phyloP scores from a whole-genome alignment of 2,797 vertebrate species.

The Danio kyathit region DNA sequence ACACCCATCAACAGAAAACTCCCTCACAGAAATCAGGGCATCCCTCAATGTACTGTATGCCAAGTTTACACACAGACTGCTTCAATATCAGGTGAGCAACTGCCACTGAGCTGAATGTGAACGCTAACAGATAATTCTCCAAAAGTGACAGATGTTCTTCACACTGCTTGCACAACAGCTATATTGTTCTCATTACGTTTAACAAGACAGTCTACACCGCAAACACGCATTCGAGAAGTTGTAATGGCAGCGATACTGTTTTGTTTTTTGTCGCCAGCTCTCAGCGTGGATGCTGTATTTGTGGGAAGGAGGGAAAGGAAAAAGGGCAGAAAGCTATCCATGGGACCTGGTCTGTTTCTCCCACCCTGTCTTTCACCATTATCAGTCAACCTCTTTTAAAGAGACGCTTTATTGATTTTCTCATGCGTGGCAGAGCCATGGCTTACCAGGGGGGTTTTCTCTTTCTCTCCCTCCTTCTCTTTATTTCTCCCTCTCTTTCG shows the following conservation, averaged over 20 bases:
- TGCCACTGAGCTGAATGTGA: background rate
- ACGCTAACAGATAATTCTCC: background rate
- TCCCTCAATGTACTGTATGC: background rate
- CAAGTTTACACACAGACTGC: background rate
- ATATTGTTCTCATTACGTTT: slow-evolving; percentile 8
- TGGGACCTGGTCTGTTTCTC: slow-evolving; percentile 55
- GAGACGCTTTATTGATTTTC: slow-evolving; percentile 75
- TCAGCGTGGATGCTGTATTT: background rate
- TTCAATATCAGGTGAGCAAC: background rate
- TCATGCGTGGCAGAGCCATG: slow-evolving; percentile 57
- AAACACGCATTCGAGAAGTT: background rate
- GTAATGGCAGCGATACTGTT: background rate
- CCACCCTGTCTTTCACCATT: slow-evolving; percentile 68
- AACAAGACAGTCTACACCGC: background rate
- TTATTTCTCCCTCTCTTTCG: background rate
- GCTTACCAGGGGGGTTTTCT: slow-evolving; percentile 49
- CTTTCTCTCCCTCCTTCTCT: slow-evolving; percentile 20
- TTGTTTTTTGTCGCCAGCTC: background rate
- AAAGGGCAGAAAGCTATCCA: slow-evolving; percentile 16
- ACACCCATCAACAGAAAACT: too few species aligned
- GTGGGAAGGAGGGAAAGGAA: background rate
- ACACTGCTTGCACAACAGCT: background rate
- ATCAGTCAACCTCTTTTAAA: slow-evolving; percentile 67
- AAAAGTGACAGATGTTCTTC: slow-evolving; percentile 12
- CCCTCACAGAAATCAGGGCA: background rate